These are phyloP conservation scores for Paedocypris sp. DNA, from an alignment of 2,113 vertebrate genomes.

Conservation along the genomic window DNA sequence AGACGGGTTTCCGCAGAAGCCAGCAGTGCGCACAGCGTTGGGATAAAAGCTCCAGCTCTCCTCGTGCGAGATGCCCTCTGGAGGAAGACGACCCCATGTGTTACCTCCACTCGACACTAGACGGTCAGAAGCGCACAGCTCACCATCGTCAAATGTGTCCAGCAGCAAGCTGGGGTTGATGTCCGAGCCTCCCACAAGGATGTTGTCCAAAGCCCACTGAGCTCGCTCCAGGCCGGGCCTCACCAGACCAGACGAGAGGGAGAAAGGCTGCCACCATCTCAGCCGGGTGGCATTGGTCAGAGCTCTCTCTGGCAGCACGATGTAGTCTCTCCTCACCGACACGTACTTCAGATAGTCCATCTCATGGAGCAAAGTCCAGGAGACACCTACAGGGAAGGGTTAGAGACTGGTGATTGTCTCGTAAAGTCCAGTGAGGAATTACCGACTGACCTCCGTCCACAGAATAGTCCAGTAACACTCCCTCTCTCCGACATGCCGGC, in stretches of 20 bases:
- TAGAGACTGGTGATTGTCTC: neutral
- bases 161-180: slow-evolving; percentile 92
- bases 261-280: slow-evolving; percentile 96
- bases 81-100: slow-evolving; percentile 2
- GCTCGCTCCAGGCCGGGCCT: slow-evolving; percentile 77
- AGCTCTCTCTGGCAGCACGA: slow-evolving; percentile 78
- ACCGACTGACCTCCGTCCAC: slow-evolving; percentile 81
- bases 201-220: slow-evolving; percentile 95
- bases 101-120: no score
- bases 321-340: slow-evolving; percentile 87
- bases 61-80: slow-evolving; percentile 89
- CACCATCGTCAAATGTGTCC: slow-evolving; percentile 91
- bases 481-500: slow-evolving; percentile 87
- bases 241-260: slow-evolving; percentile 72
- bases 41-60: slow-evolving; percentile 98
- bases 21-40: slow-evolving; percentile 89
- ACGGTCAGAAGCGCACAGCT: no score
- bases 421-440: no score
- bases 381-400: slow-evolving; percentile 66
- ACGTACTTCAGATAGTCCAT: slow-evolving; percentile 98
- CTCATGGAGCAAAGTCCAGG: slow-evolving; percentile 91
- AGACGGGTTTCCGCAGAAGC: slow-evolving; percentile 97
- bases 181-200: slow-evolving; percentile 90
- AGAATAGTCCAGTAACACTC: slow-evolving; percentile 89
- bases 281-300: slow-evolving; percentile 86